Evolutionary conservation across 2,797 vertebrate species (phyloP), one percentile per base, ranked within the genome.

Genomic region (Pangasius mekongensis): DNA sequence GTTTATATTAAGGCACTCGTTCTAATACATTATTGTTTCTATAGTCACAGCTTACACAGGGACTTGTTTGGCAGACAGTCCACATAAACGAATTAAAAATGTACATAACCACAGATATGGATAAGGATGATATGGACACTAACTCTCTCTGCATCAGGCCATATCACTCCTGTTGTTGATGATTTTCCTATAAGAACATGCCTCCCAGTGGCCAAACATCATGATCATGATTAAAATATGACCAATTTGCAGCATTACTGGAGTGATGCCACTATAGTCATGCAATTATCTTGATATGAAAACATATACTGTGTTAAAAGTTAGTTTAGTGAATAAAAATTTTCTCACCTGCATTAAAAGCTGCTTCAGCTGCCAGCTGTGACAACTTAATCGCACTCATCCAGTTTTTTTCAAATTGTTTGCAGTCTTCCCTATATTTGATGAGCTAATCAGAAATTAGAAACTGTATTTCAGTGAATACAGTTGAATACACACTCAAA

Each of bases 341-440:
- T 49, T 5, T 76, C 49, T 2, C 86, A 97, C 97, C 97, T 62
- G 96, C 94, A 0, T 96, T 96, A 90, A 96, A 97, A 0, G 97
- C 97, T 1, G 97, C 96, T 91, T 97, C 97, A 20, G 96, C 97
- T 2, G 97, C 97, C 95, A 97, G 95, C 91, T 97, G 94, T 0
- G 96, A 97, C 0, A 98, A 95, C 24, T 92, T 89, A 22, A 97
- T 85, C 0, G 97, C 97, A 0, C 93, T 95, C 95, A 94, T 94
- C 97, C 97, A 98, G 27, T 92, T 94, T 66, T 95, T 95, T 56
- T 97, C 96, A 89, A 97, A 93, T 89, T 89, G 94, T 4, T 96
- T 88, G 87, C 95, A 97, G 1, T 96, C 94, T 54, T 97, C 94
- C 58, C 95, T 94, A 60, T 94, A 95, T 6, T 93, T 85, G 5